Evolutionary conservation across 2,888 invertebrate species (phyloP).

Genomic region (Gymnoscelis rufifasciata): DNA sequence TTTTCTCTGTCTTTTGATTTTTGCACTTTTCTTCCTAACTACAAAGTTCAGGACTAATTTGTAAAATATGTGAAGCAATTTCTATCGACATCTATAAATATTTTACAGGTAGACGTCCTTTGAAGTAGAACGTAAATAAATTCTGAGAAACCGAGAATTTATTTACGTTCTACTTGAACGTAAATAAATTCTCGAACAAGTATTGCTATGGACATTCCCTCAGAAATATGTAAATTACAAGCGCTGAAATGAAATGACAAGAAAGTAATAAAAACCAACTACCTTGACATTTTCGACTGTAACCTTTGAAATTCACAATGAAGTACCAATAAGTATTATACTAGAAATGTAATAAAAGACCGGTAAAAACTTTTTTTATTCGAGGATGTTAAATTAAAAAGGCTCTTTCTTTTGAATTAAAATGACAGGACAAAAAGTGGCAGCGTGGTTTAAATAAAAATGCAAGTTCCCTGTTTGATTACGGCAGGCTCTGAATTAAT

Average conservation of each 20-base stretch:
- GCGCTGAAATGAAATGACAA: conserved; percentile 3
- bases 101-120: too few species aligned
- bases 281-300: conserved; percentile 1
- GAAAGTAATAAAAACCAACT: neutral
- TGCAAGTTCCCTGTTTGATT: conserved; percentile 10
- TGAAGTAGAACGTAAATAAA: too few species aligned
- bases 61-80: too few species aligned
- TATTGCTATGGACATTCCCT: too few species aligned
- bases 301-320: conserved; percentile 19
- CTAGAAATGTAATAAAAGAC: conserved; percentile 24
- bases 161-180: too few species aligned
- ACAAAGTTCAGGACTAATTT: too few species aligned
- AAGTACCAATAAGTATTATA: conserved; percentile 19
- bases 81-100: too few species aligned
- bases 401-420: conserved; percentile 11
- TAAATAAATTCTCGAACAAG: too few species aligned
- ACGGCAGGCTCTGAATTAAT: conserved; percentile 2
- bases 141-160: too few species aligned
- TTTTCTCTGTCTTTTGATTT: too few species aligned
- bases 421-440: conserved; percentile 15
- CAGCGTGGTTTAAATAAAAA: conserved; percentile 16
- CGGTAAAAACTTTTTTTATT: conserved; percentile 26
- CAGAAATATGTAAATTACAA: conserved; percentile 4
- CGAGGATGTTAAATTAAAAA: conserved; percentile 24
- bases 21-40: too few species aligned